Base-by-base conservation (phyloP, 2,888 invertebrate genomes). In the Drosophila leonis region DNA sequence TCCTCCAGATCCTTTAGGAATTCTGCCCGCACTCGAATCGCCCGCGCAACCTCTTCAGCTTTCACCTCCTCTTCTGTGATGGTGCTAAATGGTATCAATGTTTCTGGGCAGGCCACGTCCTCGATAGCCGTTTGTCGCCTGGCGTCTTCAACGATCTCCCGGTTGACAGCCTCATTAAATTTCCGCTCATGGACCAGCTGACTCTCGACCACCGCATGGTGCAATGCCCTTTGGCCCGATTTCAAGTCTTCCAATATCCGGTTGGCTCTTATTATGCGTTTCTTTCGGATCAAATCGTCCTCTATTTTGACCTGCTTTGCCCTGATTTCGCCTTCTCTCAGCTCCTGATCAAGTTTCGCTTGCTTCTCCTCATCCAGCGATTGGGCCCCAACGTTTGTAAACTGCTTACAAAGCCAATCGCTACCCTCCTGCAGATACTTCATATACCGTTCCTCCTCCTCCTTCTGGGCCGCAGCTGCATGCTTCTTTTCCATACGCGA, bases 401-500 rank as follows among this genome's bases (percentile, higher is more conserved):
- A 86, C 0, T 12, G 33, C 1, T 57, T 75, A 27, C 51, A 65
- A 0, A 86, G 69, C n/a, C 55, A 56, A 12, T 78, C 88, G 52
- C 63, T 68, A 8, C 88, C 90, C 0, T 82, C 78, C 33, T 78
- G 75, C 0, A 86, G 67, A 24, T 86, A 86, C 56, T 80, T 63
- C 31, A 65, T 59, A 51, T 76, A 89, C 0, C 73, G 70, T 0
- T 41, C 67, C 7, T 84, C 85, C 60, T 89, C 88, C 31, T 72
- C 72, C 1, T 0, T 42, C 52, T 15, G 61, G 48, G 41, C 82
- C 33, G 65, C n/a, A 0, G 72, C 68, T 6, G 52, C 64, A 0
- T 42, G 46, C 29, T 72, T 72, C 4, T 48, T 39, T 0, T 69
- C 72, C 63, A 75, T 77, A 0, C 51, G 57, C 1, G 90, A 69